Conservation (phyloP, 2,113 vertebrate genomes). For the Galeopterus variegatus region DNA sequence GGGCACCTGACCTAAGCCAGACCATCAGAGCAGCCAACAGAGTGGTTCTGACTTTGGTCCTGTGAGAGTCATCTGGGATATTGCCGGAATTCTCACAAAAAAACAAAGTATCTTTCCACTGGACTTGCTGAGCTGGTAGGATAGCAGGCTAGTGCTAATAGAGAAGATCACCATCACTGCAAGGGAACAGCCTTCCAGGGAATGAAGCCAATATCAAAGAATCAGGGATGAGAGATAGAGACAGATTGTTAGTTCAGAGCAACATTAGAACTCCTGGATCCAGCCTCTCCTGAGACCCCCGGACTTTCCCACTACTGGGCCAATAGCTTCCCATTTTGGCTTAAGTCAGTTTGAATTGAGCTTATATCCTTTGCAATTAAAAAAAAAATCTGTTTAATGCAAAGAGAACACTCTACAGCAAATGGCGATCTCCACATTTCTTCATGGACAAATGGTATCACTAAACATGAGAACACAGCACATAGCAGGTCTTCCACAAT, state of each 20-base stretch:
- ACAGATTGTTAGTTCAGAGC: neutral
- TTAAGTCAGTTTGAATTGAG: neutral
- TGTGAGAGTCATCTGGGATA: neutral
- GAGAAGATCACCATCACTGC: too few relatives aligned
- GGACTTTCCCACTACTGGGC: neutral
- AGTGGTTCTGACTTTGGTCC: neutral
- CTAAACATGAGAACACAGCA: neutral
- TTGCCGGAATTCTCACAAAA: neutral
- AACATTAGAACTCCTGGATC: neutral
- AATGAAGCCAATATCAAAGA: neutral
- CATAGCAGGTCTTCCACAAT: rapidly evolving
- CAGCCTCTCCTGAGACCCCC: constrained; percentile 24
- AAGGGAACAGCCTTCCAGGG: neutral
- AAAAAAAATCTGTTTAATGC: neutral
- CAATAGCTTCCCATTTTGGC: neutral
- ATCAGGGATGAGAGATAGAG: neutral
- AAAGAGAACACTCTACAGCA: neutral
- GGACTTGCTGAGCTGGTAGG: neutral
- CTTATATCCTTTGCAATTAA: neutral
- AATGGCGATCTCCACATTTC: neutral
- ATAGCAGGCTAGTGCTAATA: neutral
- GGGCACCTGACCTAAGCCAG: neutral
- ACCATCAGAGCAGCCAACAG: neutral
- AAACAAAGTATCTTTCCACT: neutral
- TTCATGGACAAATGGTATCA: neutral